Conservation (phyloP, 2,797 vertebrate species). For the Scolopax rusticola region DNA sequence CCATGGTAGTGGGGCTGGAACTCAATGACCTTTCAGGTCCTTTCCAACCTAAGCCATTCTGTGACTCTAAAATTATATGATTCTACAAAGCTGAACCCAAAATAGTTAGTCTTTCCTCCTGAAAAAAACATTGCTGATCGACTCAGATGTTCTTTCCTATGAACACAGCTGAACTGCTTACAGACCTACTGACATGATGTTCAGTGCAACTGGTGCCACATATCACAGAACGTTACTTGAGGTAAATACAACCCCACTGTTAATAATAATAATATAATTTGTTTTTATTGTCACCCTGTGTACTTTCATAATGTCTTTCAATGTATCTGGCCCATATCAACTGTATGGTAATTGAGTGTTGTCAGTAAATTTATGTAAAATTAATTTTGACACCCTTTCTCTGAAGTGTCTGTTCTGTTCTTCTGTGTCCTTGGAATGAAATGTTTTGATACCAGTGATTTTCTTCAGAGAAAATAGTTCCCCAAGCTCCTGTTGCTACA, state of each 20-base stretch:
- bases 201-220: neutral
- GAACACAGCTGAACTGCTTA: neutral
- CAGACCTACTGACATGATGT: fast-evolving
- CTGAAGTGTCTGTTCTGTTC: constrained; percentile 11
- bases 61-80: too few relatives aligned
- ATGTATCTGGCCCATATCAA: neutral
- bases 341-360: neutral
- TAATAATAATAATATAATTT: neutral
- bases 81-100: neutral
- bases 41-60: too few relatives aligned
- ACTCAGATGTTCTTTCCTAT: neutral
- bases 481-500: neutral
- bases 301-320: neutral
- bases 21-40: too few relatives aligned
- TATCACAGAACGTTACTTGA: neutral
- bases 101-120: neutral
- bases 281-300: neutral
- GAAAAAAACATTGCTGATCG: neutral
- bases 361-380: constrained; percentile 36
- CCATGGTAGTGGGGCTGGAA: too few relatives aligned
- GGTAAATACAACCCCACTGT: neutral
- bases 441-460: neutral
- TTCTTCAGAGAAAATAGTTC: constrained; percentile 30
- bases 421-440: neutral
- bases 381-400: constrained; percentile 34